Percentiles rank a stretch among this genome's conserved stretches.
Evolutionary conservation across 2,113 vertebrate species (phyloP).

Genomic region (Gracilinanus agilis): DNA sequence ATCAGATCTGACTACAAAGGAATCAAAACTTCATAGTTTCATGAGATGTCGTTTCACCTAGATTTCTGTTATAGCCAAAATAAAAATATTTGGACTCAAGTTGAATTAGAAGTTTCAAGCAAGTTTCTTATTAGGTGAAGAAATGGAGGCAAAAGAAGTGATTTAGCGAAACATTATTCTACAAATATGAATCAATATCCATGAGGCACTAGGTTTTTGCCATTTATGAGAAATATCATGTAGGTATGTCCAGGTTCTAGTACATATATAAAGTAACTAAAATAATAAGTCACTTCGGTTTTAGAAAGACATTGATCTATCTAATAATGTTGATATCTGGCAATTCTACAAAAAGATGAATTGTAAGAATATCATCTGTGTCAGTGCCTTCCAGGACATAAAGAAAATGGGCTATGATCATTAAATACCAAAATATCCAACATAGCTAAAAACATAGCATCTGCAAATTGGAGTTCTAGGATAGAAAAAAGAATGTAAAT

Average conservation of each 20-base stretch:
- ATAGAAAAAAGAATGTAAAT: background rate
- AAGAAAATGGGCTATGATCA: background rate
- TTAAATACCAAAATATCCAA: background rate
- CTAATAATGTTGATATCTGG: background rate
- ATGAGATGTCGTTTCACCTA: background rate
- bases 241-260: background rate
- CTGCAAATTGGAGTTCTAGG: background rate
- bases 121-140: background rate
- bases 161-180: background rate
- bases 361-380: background rate
- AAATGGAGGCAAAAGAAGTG: background rate
- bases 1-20: background rate
- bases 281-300: background rate
- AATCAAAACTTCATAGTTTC: background rate
- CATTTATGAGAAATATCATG: background rate
- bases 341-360: background rate
- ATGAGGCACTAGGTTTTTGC: background rate
- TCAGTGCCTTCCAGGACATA: background rate
- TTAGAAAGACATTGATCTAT: background rate
- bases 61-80: background rate
- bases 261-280: background rate
- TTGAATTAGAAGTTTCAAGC: background rate
- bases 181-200: background rate
- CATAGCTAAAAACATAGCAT: background rate
- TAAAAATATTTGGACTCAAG: background rate